Evolutionary conservation across 2,113 vertebrate species (phyloP).

Genomic region (Daboia siamensis): DNA sequence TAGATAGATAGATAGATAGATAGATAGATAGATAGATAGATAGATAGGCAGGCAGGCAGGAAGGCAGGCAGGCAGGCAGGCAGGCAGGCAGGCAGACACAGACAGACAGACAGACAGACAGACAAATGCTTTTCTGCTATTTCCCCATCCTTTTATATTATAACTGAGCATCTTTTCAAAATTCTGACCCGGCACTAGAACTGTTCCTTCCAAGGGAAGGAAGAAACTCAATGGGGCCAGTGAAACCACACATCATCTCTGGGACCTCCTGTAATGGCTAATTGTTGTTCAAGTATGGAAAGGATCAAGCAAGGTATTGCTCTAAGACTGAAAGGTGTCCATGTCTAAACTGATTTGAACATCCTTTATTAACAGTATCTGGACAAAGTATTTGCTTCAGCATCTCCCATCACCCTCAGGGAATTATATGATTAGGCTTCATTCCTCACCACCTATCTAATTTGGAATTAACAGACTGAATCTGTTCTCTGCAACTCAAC

Average conservation of each 20-base stretch:
- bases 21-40: no score
- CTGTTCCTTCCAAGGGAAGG: no score
- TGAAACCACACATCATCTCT: neutral
- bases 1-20: no score
- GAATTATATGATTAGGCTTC: no score
- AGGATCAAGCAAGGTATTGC: neutral
- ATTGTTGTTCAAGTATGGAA: neutral
- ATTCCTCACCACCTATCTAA: neutral
- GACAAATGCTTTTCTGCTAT: neutral
- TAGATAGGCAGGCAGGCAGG: no score
- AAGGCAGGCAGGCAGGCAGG: no score
- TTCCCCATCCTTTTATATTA: neutral
- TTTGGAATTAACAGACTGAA: neutral
- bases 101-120: no score
- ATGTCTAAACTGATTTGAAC: neutral
- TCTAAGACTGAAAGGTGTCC: neutral
- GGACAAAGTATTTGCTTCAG: neutral
- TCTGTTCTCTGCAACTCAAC: neutral
- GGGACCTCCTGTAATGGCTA: neutral
- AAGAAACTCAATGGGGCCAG: neutral
- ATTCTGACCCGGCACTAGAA: neutral
- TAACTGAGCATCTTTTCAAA: neutral
- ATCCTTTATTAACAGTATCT: neutral
- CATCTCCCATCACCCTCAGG: neutral
- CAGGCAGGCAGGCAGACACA: no score